A percentile compares a stretch with the other conserved stretches of the same genome.
Conservation (phyloP, 2,888 invertebrate species). For the Slavum lentiscoides region DNA sequence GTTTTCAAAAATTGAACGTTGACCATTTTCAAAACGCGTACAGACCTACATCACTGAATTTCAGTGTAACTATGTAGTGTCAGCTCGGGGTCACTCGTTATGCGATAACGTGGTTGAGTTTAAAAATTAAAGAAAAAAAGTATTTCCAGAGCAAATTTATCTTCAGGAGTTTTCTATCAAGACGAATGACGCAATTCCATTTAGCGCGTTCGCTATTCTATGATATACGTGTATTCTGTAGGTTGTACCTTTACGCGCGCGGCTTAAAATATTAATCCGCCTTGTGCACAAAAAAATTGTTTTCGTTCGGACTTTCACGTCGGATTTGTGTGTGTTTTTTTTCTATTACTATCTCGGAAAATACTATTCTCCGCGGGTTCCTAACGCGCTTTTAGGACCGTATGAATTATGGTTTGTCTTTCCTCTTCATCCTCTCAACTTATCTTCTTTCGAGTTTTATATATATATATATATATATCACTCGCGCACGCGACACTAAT, state of each 20-base stretch:
- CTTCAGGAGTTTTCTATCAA: too few relatives aligned
- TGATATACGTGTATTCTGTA: too few relatives aligned
- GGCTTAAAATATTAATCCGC: neutral
- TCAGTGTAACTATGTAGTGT: too few relatives aligned
- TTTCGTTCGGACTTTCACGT: neutral
- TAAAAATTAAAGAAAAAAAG: too few relatives aligned
- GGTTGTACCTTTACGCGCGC: neutral
- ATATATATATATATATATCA: neutral
- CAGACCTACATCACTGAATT: too few relatives aligned
- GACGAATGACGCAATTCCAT: too few relatives aligned
- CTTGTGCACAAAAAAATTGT: neutral
- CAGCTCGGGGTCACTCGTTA: too few relatives aligned
- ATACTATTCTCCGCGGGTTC: neutral
- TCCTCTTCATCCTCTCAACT: neutral
- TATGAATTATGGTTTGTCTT: slow-evolving; percentile 6
- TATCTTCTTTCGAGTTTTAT: neutral
- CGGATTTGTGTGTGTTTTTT: neutral
- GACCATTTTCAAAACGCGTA: too few relatives aligned
- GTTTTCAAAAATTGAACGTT: too few relatives aligned
- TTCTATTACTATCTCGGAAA: neutral
- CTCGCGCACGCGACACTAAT: neutral
- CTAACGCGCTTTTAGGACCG: neutral
- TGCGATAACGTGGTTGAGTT: too few relatives aligned
- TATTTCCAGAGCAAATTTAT: too few relatives aligned
- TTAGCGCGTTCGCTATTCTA: too few relatives aligned